Conservation (phyloP, 2,888 invertebrate genomes). For the Leptura quadrifasciata region DNA sequence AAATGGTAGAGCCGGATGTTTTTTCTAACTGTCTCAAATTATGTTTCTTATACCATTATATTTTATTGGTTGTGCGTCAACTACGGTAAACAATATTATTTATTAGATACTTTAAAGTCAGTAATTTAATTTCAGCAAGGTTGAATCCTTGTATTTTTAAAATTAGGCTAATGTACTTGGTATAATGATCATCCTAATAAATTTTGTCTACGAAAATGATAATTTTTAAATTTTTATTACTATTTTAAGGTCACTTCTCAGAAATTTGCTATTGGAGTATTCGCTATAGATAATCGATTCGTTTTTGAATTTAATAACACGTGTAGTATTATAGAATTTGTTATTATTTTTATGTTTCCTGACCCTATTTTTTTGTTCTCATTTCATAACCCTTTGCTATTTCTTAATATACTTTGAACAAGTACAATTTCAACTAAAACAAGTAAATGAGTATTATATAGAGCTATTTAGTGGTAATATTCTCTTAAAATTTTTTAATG, state of each 20-base stretch:
- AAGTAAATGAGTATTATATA: too few relatives aligned
- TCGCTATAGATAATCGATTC: too few relatives aligned
- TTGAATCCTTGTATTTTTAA: not conserved
- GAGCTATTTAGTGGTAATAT: too few relatives aligned
- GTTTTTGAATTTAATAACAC: too few relatives aligned
- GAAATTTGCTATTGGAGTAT: not conserved
- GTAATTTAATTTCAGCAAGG: slow-evolving; percentile 8
- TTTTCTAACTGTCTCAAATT: not conserved
- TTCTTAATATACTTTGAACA: too few relatives aligned
- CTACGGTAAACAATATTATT: slow-evolving; percentile 12
- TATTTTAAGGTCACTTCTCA: not conserved
- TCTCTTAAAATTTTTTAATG: too few relatives aligned
- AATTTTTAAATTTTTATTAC: not conserved
- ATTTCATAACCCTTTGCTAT: too few relatives aligned
- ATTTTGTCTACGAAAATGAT: not conserved
- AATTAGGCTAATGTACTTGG: not conserved
- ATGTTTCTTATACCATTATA: not conserved
- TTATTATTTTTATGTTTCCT: not conserved
- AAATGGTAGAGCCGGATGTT: too few relatives aligned
- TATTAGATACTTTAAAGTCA: not conserved
- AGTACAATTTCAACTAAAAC: too few relatives aligned
- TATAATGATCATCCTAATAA: not conserved
- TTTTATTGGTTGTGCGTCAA: not conserved
- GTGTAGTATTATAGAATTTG: not conserved
- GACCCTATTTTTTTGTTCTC: too few relatives aligned